phyloP scores from a whole-genome alignment of 2,888 invertebrate species.

The Schizaphis graminum region DNA sequence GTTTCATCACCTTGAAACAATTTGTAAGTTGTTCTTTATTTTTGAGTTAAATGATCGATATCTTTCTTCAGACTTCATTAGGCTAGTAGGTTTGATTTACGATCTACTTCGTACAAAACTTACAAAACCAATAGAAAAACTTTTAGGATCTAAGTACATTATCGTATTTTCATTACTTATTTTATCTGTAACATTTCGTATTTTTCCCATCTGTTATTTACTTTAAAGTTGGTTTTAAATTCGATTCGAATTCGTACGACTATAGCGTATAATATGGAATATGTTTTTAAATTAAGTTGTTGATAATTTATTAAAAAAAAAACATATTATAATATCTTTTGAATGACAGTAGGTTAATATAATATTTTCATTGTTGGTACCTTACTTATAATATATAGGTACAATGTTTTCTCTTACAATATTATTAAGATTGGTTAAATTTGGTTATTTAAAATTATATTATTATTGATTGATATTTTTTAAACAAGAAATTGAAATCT shows the following conservation, averaged over 20 bases:
- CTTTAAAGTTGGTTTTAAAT: neutral
- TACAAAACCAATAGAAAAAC: conserved; percentile 39
- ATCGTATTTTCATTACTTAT: conserved; percentile 34
- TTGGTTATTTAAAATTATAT: neutral
- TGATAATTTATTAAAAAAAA: neutral
- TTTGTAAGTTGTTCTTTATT: conserved; percentile 48
- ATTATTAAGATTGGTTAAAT: neutral
- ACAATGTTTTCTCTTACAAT: neutral
- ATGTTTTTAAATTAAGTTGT: neutral
- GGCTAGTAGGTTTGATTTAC: conserved; percentile 35
- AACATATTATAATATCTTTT: neutral
- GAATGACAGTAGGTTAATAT: neutral
- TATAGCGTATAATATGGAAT: neutral
- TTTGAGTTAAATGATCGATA: conserved; percentile 36
- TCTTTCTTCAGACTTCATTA: conserved; percentile 29
- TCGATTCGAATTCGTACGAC: no score
- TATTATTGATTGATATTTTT: neutral
- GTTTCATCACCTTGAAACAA: neutral
- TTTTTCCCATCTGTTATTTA: conserved; percentile 17
- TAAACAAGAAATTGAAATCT: neutral
- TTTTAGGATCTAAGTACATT: neutral
- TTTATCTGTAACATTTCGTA: neutral
- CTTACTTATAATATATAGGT: neutral
- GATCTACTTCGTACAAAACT: neutral
- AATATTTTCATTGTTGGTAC: neutral